Evolutionary conservation across 2,113 vertebrate species (phyloP), one percentile per base, ranked within the genome.

Genomic region (Motacilla tschutschensis): DNA sequence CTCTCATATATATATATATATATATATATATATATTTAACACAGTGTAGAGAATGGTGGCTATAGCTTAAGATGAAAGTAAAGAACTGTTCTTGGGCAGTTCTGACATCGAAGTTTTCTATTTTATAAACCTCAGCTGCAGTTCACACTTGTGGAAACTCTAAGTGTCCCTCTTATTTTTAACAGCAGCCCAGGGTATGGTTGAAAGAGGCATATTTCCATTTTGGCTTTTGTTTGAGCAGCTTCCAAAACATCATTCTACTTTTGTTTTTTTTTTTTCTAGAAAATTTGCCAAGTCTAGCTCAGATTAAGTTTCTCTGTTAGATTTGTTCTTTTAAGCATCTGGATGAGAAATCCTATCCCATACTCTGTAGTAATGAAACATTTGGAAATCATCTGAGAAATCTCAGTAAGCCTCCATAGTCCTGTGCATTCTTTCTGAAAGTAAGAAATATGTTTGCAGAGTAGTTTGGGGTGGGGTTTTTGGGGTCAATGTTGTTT

Each of bases 371-470:
- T 55, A 94, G 94, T 94, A 92, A 93, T 94, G 95, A 93, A 97
- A 97, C 97, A 97, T 97, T 97, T 97, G 96, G 97, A 97, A 97
- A 93, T 94, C 95, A 97, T 97, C 97, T 96, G 94, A 95, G 94
- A 94, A 93, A 91, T 90, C 20, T 2, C 83, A 95, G 94, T 94
- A 88, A 90, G 92, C 87, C 83, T 83, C 83, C 81, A 90, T 88
- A 91, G 89, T 72, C 62, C 81, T 79, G 78, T 63, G 65, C 94
- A 64, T 87, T 96, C 90, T 88, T 96, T 83, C 84, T 88, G 77
- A 46, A 83, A 63, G 33, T 53, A 69, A 74, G 72, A 88, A 92
- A 86, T 78, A 67, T 53, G 31, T 44, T 84, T 85, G 53, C 54
- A 77, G 90, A 80, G 67, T 70, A 47, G 44, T 89, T 91, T 84